These are phyloP conservation scores for Nymphalis urticae DNA, from an alignment of 2,888 invertebrate genomes.

Conservation along the genomic window DNA sequence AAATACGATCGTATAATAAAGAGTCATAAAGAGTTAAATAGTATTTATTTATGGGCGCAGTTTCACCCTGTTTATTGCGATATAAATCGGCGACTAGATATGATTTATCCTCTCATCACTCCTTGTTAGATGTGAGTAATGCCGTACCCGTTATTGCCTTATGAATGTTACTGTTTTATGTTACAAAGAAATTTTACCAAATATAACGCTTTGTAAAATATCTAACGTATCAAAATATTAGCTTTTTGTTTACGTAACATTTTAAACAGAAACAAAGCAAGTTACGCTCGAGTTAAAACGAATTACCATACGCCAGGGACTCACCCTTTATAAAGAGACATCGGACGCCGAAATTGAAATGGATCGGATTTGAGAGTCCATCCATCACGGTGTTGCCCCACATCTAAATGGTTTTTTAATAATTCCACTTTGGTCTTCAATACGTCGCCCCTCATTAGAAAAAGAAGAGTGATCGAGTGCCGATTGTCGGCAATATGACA, in stretches of 20 bases:
- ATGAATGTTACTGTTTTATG: slow-evolving; percentile 53
- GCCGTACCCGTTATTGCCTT: slow-evolving; percentile 67
- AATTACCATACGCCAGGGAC: slow-evolving; percentile 68
- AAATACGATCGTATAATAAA: slow-evolving; percentile 45
- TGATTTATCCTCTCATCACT: slow-evolving; percentile 79
- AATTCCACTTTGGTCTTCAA: slow-evolving; percentile 68
- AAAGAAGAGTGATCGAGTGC: slow-evolving; percentile 64
- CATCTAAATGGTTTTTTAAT: slow-evolving; percentile 80
- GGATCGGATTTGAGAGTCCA: slow-evolving; percentile 77
- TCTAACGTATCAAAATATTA: slow-evolving; percentile 28
- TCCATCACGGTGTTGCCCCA: slow-evolving; percentile 73
- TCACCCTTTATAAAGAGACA: slow-evolving; percentile 71
- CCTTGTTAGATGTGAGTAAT: slow-evolving; percentile 74
- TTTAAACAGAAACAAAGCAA: slow-evolving; percentile 46
- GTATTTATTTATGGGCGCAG: slow-evolving; percentile 69
- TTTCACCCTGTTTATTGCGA: slow-evolving; percentile 73
- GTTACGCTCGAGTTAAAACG: slow-evolving; percentile 57
- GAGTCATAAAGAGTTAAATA: slow-evolving; percentile 65
- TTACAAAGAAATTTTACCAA: slow-evolving; percentile 22
- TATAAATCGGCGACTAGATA: slow-evolving; percentile 78
- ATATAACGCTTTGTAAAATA: slow-evolving; percentile 27
- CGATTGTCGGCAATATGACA: slow-evolving; percentile 73
- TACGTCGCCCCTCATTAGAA: slow-evolving; percentile 65
- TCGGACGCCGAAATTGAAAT: slow-evolving; percentile 73
- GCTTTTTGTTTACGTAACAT: slow-evolving; percentile 34